Percentiles rank a stretch among this genome's conserved stretches.
phyloP scores from a whole-genome alignment of 2,113 vertebrate species.

The Alectura lathami region DNA sequence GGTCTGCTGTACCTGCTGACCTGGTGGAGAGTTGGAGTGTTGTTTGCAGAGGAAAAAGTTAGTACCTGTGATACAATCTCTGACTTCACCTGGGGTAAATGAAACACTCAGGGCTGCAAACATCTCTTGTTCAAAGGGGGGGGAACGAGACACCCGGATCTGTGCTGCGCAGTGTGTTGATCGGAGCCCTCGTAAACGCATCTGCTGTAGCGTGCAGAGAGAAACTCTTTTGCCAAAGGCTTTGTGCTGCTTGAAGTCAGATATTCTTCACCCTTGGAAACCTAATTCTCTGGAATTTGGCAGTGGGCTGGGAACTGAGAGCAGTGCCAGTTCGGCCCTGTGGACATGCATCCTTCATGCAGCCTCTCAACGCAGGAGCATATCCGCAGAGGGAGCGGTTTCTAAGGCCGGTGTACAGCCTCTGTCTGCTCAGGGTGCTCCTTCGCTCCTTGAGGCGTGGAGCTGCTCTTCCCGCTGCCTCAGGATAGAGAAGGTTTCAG shows the following conservation, averaged over 20 bases:
- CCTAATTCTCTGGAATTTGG: slow-evolving; percentile 42
- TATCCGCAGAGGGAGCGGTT: background rate
- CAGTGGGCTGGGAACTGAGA: background rate
- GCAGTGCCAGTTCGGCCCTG: background rate
- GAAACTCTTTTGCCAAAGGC: background rate
- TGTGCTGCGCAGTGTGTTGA: background rate
- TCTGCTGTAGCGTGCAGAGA: background rate
- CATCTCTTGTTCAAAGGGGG: background rate
- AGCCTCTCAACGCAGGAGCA: accelerated
- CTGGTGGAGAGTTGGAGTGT: no score
- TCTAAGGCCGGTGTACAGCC: background rate
- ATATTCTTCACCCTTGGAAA: slow-evolving; percentile 32
- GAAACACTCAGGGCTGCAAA: background rate
- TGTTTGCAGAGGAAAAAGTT: background rate
- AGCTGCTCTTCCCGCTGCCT: background rate
- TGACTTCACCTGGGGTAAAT: background rate
- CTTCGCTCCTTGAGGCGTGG: background rate
- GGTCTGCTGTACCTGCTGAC: background rate
- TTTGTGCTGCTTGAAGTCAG: background rate
- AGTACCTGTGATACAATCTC: background rate
- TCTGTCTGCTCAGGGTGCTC: background rate
- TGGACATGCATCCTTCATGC: background rate
- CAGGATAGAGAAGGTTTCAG: background rate
- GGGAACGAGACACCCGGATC: background rate
- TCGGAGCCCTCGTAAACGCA: background rate